Percentiles rank a stretch among this genome's conserved stretches.
These are phyloP conservation scores for Brevimyrus niger DNA, from an alignment of 2,113 vertebrate species.

Conservation along the genomic window DNA sequence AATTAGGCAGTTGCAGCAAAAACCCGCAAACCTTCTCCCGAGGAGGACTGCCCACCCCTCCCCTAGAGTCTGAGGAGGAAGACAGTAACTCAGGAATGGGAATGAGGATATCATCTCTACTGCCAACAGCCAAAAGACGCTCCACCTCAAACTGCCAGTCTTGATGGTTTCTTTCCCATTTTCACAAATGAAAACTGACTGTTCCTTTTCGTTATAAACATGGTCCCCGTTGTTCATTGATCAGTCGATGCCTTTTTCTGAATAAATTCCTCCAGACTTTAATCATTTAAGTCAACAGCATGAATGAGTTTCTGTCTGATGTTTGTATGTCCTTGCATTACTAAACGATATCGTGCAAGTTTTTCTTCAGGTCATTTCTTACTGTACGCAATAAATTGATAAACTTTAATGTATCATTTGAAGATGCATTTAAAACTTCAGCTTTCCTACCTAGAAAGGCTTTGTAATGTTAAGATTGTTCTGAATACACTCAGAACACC, in stretches of 20 bases:
- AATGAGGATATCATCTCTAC: neutral
- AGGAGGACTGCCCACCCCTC: too few species aligned
- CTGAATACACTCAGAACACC: neutral
- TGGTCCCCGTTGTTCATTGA: slow-evolving; percentile 35
- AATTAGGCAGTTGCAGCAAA: too few species aligned
- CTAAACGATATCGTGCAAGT: slow-evolving; percentile 21
- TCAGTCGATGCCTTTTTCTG: slow-evolving; percentile 41
- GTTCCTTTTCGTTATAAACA: slow-evolving; percentile 52
- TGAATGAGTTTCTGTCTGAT: neutral
- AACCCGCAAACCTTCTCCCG: too few species aligned
- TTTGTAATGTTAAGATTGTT: neutral
- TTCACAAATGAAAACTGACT: slow-evolving; percentile 16
- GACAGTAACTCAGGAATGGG: neutral
- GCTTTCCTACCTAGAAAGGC: neutral
- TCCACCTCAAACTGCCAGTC: neutral
- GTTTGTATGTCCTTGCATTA: neutral
- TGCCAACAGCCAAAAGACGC: neutral
- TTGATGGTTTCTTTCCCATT: neutral
- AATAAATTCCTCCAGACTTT: slow-evolving; percentile 21
- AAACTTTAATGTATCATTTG: slow-evolving; percentile 28
- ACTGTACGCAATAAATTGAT: slow-evolving; percentile 38
- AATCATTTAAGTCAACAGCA: slow-evolving; percentile 16
- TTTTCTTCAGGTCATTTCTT: slow-evolving; percentile 30
- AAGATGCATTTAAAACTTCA: neutral
- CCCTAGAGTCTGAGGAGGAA: neutral